phyloP scores from a whole-genome alignment of 2,113 vertebrate genomes.

The Vanacampus margaritifer region DNA sequence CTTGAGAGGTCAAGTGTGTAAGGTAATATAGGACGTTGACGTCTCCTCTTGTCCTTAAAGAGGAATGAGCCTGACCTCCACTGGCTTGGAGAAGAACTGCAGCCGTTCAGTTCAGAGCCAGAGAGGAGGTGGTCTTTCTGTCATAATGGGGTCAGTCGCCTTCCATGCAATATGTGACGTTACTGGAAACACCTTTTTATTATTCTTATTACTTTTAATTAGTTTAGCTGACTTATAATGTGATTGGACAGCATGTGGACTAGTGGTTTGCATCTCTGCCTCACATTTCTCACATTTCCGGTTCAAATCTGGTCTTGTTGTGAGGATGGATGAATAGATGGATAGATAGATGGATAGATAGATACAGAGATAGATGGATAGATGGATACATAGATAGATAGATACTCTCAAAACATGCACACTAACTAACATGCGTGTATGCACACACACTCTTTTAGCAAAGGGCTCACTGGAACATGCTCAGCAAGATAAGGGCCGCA shows the following conservation, averaged over 20 bases:
- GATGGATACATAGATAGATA: no score
- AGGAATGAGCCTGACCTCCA: constrained; percentile 78
- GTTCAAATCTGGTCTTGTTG: no score
- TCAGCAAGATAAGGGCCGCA: constrained; percentile 65
- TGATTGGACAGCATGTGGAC: no score
- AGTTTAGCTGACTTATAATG: no score
- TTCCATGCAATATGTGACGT: constrained; percentile 50
- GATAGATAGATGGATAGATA: no score
- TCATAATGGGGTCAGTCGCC: constrained; percentile 67
- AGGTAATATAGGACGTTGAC: not conserved
- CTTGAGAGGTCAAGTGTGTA: not conserved
- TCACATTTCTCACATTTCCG: no score
- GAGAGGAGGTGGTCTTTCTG: constrained; percentile 49
- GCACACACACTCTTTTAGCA: constrained; percentile 23
- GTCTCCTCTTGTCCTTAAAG: not conserved
- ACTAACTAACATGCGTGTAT: constrained; percentile 1
- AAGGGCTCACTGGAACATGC: constrained; percentile 64
- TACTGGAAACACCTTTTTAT: constrained; percentile 26
- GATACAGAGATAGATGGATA: not conserved
- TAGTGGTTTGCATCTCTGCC: no score
- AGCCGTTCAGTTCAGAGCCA: not conserved
- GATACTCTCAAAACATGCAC: constrained; percentile 11
- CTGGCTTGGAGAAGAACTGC: constrained; percentile 66
- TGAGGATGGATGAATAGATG: not conserved
- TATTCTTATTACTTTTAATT: no score